A percentile compares a stretch with the other conserved stretches of the same genome.
Conservation (phyloP, 2,888 invertebrate species). For the Adelphocoris suturalis region DNA sequence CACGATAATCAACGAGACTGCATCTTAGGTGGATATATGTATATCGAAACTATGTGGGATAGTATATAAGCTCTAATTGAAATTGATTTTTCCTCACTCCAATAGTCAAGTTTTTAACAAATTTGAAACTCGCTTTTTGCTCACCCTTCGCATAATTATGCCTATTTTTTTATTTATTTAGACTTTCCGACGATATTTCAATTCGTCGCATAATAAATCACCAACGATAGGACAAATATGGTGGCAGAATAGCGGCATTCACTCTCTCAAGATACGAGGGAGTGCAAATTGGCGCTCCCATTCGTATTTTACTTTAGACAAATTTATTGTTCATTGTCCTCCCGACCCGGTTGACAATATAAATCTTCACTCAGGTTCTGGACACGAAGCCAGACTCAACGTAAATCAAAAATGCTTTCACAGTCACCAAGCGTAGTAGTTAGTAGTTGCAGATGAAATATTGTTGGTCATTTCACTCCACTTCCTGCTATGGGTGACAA, state of each 20-base stretch:
- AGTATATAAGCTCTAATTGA: too few species aligned
- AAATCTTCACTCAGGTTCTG: background rate
- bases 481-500: background rate
- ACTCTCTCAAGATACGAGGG: background rate
- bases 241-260: background rate
- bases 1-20: too few species aligned
- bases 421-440: constrained; percentile 3
- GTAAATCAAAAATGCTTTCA: background rate
- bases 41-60: too few species aligned
- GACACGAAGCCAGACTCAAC: background rate
- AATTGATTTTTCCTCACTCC: too few species aligned
- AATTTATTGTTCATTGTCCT: constrained; percentile 32
- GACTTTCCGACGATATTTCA: background rate
- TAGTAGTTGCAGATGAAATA: background rate
- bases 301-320: background rate
- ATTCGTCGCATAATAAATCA: background rate
- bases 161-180: background rate
- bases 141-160: background rate
- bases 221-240: background rate
- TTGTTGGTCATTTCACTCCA: background rate
- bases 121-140: background rate
- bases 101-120: too few species aligned
- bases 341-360: background rate
- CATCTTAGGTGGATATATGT: too few species aligned
- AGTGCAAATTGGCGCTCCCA: background rate